Base-by-base conservation (phyloP, 1,140 invertebrate genomes). In the Drosophila grimshawi region DNA sequence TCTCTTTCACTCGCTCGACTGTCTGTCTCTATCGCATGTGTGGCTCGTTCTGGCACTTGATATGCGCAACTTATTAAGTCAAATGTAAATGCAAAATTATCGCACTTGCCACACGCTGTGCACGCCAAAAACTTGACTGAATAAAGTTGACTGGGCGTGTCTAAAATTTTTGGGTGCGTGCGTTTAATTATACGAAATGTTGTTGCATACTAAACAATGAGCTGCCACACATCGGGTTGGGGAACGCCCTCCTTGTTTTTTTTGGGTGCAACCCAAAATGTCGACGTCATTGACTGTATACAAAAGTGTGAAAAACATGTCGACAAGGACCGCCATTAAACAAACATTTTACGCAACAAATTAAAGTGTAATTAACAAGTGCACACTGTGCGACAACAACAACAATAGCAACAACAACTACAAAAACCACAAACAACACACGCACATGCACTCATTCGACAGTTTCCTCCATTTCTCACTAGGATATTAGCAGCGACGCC, bases 321-420 rank as follows among this genome's bases (percentile, higher is more conserved):
- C 70, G 76, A 86, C 82, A 82, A 55, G 65, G 60, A 61, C 83
- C 76, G 82, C 83, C 83, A 88, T 85, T 83, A 83, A 89, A 89
- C 80, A 88, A 88, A 88, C 85, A 88, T 86, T 86, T 86, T 86
- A 86, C 85, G 85, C 83, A 86, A 86, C 83, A 86, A 89, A 89
- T 89, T 89, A 89, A 89, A 89, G 78, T 82, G 81, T 89, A 89
- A 89, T 89, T 89, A 89, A 89, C 85, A 89, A 89, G 85, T 81
- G 85, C 78, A 85, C 61, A 77, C 83, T 88, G 80, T 74, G 85
- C 64, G 65, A 45, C 76, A 86, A 3, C 52, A 49, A 27, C 67
- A 63, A 10, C 55, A 46, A n/a, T 41, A 71, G 0, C 43, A 43
- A 49, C 27, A 63, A 39, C 39, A 41, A 30, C 43, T 46, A 32